Conservation (phyloP, 1,140 invertebrate genomes). For the Drosophila malerkotliana region DNA sequence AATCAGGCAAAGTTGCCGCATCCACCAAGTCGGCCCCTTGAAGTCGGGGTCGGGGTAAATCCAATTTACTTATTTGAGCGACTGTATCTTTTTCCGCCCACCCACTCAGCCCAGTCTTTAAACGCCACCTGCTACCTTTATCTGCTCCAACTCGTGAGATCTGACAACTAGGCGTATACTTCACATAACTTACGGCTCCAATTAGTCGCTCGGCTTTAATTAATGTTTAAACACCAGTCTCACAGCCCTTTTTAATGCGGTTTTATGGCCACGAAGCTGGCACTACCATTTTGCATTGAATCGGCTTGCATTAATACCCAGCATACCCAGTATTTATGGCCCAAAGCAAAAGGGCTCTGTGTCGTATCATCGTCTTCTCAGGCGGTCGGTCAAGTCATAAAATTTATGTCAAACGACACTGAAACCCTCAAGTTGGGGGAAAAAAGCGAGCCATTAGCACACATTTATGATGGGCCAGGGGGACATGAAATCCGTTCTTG, state of each 20-base stretch:
- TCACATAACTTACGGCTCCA: conserved; percentile 18
- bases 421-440: background rate
- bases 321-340: conserved; percentile 27
- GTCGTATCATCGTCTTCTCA: conserved; percentile 33
- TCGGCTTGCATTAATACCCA: conserved; percentile 9
- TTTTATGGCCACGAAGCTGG: conserved; percentile 27
- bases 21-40: conserved; percentile 4
- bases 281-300: conserved; percentile 38
- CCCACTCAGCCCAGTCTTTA: background rate
- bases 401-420: conserved; percentile 43
- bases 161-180: conserved; percentile 11
- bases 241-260: conserved; percentile 16
- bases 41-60: conserved; percentile 51
- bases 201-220: conserved; percentile 39
- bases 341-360: conserved; percentile 13
- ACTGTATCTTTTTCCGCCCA: conserved; percentile 6
- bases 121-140: conserved; percentile 34
- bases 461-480: conserved; percentile 36
- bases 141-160: conserved; percentile 2
- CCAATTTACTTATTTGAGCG: conserved; percentile 76
- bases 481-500: conserved; percentile 44
- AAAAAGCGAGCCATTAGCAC: conserved; percentile 48
- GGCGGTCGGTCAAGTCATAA: conserved; percentile 43
- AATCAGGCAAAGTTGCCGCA: conserved; percentile 76
- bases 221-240: background rate